These are phyloP conservation scores for Drosophila flavopinicola DNA, from an alignment of 2,888 invertebrate genomes.

Conservation along the genomic window DNA sequence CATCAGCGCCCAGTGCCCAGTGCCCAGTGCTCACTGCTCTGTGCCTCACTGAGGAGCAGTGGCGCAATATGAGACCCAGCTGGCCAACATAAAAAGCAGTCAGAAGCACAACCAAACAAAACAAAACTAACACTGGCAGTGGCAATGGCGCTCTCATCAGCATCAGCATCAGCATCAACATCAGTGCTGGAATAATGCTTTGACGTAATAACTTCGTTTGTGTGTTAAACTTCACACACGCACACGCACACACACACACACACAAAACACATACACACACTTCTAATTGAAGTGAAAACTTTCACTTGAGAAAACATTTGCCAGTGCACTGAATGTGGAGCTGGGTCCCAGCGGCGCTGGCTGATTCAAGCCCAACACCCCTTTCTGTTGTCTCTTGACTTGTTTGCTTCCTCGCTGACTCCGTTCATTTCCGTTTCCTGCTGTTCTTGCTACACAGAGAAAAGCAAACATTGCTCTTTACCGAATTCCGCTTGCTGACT, in stretches of 20 bases:
- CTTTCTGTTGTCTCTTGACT: conserved; percentile 40
- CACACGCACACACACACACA: conserved; percentile 4
- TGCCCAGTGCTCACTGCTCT: too few species aligned
- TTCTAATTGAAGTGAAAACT: conserved; percentile 69
- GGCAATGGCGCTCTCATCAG: not conserved
- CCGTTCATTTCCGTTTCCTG: conserved; percentile 71
- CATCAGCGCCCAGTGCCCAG: not conserved
- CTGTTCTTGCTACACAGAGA: conserved; percentile 15
- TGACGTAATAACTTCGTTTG: conserved; percentile 36
- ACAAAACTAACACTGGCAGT: conserved; percentile 5
- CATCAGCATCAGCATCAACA: conserved; percentile 7
- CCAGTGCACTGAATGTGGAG: not conserved
- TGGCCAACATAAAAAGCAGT: conserved; percentile 28
- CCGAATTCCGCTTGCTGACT: too few species aligned
- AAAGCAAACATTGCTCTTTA: too few species aligned
- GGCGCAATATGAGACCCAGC: conserved; percentile 25
- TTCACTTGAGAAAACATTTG: conserved; percentile 25
- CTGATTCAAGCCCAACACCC: conserved; percentile 38
- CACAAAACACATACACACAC: conserved; percentile 10
- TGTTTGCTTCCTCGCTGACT: conserved; percentile 46
- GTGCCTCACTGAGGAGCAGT: not conserved
- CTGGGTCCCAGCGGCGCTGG: conserved; percentile 3
- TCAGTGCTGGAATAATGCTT: conserved; percentile 17
- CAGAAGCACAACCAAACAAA: conserved; percentile 3
- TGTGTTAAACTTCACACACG: conserved; percentile 16